Base-by-base conservation (phyloP, 2,797 vertebrate species). In the Lacerta agilis region DNA sequence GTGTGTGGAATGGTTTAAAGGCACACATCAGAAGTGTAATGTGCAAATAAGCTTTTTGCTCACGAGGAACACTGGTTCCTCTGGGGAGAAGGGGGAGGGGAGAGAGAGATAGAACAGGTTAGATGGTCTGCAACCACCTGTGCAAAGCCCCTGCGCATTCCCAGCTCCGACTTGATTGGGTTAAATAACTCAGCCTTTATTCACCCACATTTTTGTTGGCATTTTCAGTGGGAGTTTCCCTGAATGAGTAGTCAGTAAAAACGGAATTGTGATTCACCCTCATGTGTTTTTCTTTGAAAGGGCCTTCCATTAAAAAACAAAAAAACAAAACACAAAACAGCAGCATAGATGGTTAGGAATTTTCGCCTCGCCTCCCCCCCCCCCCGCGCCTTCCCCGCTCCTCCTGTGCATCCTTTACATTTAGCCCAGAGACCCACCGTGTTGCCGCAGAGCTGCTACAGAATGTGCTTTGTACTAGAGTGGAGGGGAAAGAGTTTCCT, bases 151-250 rank as follows among this genome's bases (percentile, higher is more conserved):
- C 0, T 5, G 2, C 3, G 45, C 66, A 23, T 61, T 89, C 79
- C 71, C 1, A 3, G 2, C 83, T 91, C 1, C 66, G 79, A 64
- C 4, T 64, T 9, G 43, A n/a, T 58, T 11, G 90, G 88, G 86
- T 88, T 66, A 91, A 38, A 85, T 95, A 90, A 90, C 89, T 95
- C 87, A 86, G 77, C 0, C 49, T 85, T 93, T 90, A 88, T 86
- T 95, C 93, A 91, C 4, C 13, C 82, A 75, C 36, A 82, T 91
- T 90, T 90, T 92, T 61, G 91, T 85, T 89, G 87, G 43, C 79
- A 79, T 88, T 93, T 95, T 95, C 92, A 93, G 94, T 83, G 85
- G 87, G n/a, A 89, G 83, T 67, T 90, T 93, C 86, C 93, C 95
- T 88, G 86, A 81, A 88, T 88, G 79, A 86, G 72, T 85, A 38